These are phyloP conservation scores for Aporophyla lueneburgensis DNA, from an alignment of 2,888 invertebrate genomes.

Conservation along the genomic window DNA sequence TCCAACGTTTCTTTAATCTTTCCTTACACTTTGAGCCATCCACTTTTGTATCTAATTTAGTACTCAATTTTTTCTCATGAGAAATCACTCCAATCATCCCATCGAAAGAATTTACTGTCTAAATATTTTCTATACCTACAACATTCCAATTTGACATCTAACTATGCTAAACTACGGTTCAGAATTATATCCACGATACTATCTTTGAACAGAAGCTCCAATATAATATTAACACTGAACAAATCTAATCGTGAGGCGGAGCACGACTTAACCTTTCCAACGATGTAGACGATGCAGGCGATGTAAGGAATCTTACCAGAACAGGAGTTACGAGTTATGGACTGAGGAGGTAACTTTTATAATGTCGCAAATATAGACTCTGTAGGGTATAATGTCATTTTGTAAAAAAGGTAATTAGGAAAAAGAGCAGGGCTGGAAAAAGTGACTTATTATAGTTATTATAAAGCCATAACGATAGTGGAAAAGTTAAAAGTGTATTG, in stretches of 20 bases:
- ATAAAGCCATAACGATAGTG: not conserved
- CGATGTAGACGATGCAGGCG: conserved; percentile 20
- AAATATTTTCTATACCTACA: not conserved
- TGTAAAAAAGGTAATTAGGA: not conserved
- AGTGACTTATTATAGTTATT: not conserved
- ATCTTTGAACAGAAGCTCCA: conserved; percentile 58
- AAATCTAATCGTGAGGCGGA: conserved; percentile 60
- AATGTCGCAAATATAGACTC: not conserved
- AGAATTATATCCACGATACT: conserved; percentile 17
- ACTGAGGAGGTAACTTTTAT: conserved; percentile 2
- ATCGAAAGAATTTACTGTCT: not conserved
- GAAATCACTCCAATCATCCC: not conserved
- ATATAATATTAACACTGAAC: conserved; percentile 54
- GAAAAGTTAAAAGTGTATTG: not conserved
- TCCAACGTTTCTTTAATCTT: not conserved
- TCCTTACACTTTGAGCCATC: not conserved
- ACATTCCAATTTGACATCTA: not conserved
- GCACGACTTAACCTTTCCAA: conserved; percentile 61
- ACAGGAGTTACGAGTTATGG: conserved; percentile 22
- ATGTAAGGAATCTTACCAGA: conserved; percentile 38
- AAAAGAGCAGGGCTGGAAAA: not conserved
- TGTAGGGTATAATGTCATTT: not conserved
- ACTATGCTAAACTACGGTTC: not conserved
- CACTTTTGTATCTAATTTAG: not conserved
- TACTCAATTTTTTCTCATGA: not conserved